Conservation (phyloP, 2,113 vertebrate species). For the Castor canadensis region DNA sequence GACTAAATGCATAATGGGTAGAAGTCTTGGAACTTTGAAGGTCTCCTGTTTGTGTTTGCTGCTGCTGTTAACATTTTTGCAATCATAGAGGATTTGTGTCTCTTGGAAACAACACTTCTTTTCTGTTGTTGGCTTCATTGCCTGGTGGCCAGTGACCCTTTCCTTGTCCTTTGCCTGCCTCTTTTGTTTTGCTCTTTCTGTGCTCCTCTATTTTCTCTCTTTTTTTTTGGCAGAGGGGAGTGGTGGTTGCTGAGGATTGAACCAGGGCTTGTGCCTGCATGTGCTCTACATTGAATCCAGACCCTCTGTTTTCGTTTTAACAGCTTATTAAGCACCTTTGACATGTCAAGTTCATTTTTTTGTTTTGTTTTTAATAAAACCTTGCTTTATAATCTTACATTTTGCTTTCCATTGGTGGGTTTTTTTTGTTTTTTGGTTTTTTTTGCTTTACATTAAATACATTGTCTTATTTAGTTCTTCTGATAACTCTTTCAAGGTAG, state of each 20-base stretch:
- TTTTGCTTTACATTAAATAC: no score
- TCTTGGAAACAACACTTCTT: not conserved
- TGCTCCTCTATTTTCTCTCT: not conserved
- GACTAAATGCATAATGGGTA: not conserved
- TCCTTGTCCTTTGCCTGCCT: not conserved
- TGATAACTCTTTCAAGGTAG: not conserved
- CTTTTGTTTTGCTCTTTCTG: not conserved
- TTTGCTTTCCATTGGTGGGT: no score
- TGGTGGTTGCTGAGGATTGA: not conserved
- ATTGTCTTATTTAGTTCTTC: not conserved
- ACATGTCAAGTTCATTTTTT: not conserved
- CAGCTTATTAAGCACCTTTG: not conserved
- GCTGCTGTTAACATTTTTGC: not conserved
- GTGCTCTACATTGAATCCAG: not conserved
- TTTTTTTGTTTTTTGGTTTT: no score
- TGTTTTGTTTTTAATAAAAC: no score
- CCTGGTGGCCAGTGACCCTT: not conserved
- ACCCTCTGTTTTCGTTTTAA: not conserved
- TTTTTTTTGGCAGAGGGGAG: not conserved
- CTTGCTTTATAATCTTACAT: no score
- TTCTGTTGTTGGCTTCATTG: not conserved
- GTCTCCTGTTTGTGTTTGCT: not conserved
- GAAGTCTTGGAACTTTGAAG: not conserved
- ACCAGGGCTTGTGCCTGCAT: no score
- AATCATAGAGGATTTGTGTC: not conserved